Conservation (phyloP, 2,888 invertebrate species). For the Silvanus unidentatus region DNA sequence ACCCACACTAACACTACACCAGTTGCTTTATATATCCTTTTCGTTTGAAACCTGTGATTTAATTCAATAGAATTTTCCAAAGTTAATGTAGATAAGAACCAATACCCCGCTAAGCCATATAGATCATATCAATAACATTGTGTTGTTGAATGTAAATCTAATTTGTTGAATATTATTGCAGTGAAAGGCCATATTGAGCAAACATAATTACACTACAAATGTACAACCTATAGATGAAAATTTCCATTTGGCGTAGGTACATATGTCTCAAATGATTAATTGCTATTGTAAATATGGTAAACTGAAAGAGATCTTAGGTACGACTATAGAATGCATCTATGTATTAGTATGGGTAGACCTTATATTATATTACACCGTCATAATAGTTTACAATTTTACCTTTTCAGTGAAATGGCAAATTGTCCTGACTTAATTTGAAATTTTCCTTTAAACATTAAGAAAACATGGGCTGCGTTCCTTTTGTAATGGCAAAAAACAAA, state of each 20-base stretch:
- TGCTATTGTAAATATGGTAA: slow-evolving; percentile 1
- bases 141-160: too few relatives aligned
- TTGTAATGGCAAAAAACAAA: slow-evolving; percentile 2
- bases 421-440: slow-evolving; percentile 4
- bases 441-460: slow-evolving; percentile 1
- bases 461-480: slow-evolving; percentile 1
- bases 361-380: too few relatives aligned
- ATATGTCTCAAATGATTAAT: slow-evolving; percentile 2
- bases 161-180: too few relatives aligned
- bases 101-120: too few relatives aligned
- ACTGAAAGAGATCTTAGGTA: neutral
- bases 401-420: slow-evolving; percentile 4
- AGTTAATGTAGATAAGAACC: too few relatives aligned
- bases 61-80: too few relatives aligned
- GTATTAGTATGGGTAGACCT: too few relatives aligned
- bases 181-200: neutral
- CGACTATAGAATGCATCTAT: too few relatives aligned
- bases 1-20: too few relatives aligned
- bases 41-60: too few relatives aligned
- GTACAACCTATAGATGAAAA: neutral
- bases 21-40: too few relatives aligned
- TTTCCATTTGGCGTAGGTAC: slow-evolving; percentile 1
- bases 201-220: neutral
- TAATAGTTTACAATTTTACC: slow-evolving; percentile 4
- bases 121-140: too few relatives aligned